A percentile compares a stretch with the other conserved stretches of the same genome.
These are phyloP conservation scores for Phenacoccus solenopsis DNA, from an alignment of 1,140 invertebrate species.

Conservation along the genomic window DNA sequence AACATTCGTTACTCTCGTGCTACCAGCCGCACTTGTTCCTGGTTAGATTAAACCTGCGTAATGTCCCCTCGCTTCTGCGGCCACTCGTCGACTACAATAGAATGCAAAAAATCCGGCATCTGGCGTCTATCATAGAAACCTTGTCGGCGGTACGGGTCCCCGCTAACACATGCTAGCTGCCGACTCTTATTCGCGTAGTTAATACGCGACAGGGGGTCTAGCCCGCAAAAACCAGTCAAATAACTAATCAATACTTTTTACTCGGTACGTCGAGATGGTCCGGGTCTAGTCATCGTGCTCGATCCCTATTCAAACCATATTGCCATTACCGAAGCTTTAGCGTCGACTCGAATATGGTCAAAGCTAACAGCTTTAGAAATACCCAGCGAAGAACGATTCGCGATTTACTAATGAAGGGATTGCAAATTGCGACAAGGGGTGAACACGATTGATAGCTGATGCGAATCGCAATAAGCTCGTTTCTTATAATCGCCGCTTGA, in stretches of 20 bases:
- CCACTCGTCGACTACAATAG: background rate
- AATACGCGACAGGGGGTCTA: background rate
- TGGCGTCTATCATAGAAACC: constrained; percentile 1
- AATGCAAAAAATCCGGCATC: constrained; percentile 10
- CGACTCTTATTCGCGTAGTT: background rate
- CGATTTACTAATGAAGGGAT: no score
- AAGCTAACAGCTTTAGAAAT: no score
- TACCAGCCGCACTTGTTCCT: background rate
- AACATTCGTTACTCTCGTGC: constrained; percentile 9
- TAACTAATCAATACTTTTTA: background rate
- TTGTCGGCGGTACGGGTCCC: background rate
- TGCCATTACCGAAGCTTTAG: background rate
- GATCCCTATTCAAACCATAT: background rate
- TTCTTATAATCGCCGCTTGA: no score
- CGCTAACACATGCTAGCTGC: constrained; percentile 13
- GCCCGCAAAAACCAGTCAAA: background rate
- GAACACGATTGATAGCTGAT: no score
- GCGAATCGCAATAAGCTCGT: no score
- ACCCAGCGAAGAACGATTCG: no score
- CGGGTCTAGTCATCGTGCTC: background rate
- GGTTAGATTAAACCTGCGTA: background rate
- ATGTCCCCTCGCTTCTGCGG: background rate
- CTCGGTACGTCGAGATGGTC: no score
- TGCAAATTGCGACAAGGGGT: no score
- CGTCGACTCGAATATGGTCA: no score